Evolutionary conservation across 2,113 vertebrate genomes (phyloP).

Genomic region (Ptilonorhynchus violaceus): DNA sequence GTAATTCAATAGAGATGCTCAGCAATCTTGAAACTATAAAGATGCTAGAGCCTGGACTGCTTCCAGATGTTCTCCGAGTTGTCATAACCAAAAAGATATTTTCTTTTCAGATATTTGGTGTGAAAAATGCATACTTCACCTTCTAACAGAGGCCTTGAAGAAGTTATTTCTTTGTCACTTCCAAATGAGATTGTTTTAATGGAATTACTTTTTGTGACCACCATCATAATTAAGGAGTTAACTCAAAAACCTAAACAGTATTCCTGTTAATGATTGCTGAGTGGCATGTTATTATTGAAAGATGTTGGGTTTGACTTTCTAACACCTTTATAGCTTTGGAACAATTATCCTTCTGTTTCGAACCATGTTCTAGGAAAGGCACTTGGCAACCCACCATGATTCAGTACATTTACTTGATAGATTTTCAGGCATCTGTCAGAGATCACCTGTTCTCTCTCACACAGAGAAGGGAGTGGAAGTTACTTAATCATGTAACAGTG

Average conservation of each 20-base stretch:
- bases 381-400: neutral
- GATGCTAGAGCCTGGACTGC: neutral
- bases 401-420: neutral
- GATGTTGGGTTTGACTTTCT: neutral
- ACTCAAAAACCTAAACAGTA: neutral
- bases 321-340: neutral
- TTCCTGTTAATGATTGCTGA: neutral
- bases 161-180: neutral
- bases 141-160: neutral
- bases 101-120: neutral
- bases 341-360: neutral
- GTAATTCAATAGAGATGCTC: neutral
- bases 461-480: neutral
- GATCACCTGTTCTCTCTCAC: neutral
- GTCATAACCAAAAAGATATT: neutral
- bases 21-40: neutral
- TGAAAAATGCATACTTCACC: neutral
- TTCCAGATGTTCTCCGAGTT: neutral
- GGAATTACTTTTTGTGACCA: neutral
- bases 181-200: neutral
- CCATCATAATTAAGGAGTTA: neutral
- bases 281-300: neutral
- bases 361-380: neutral
- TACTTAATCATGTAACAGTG: neutral
- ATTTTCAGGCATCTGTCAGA: neutral